Base-by-base conservation (phyloP, 92 coral and sea anemone genomes). In the Nematostella vectensis region DNA sequence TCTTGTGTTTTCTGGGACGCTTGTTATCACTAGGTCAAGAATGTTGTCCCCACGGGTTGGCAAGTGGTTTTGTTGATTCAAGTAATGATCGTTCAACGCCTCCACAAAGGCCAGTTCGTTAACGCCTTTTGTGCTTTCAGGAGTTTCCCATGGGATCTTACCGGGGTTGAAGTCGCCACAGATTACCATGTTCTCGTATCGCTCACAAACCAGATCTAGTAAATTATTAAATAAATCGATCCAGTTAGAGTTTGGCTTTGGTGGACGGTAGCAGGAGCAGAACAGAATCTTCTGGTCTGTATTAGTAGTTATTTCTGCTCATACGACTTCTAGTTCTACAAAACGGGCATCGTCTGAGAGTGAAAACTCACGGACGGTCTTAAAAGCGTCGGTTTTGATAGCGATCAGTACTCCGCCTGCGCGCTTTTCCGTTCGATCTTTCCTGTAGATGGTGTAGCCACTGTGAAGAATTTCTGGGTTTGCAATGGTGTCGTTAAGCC, bases 221-320 rank as follows among this genome's bases (percentile, higher is more conserved):
- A 18, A 62, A 29, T 1, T 51, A 44, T 63, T 27, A 27, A 48
- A 63, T 1, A 11, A 15, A 17, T 36, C 37, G 22, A 54, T 53
- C 71, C 23, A n/a, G n/a, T n/a, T n/a, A n/a, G n/a, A n/a, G n/a
- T n/a, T n/a, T n/a, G 62, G 12, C 33, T 70, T 53, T 15, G 56
- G 76, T 8, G 69, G 60, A 11, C 76, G 51, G 59, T 70, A 59
- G 69, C 62, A 70, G 4, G 69, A 70, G 27, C 76, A 70, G 65
- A 70, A 30, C 4, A 50, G 58, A 1, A 60, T 25, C 40, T 59
- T 69, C 58, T 69, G 60, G 33, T 69, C 31, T 19, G 43, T 27
- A 21, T 48, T 39, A 11, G 62, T 60, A 33, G 31, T 50, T 19
- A 61, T 25, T 51, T 36, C 55, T 21, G 68, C 69, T 36, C 59